Evolutionary conservation across 2,113 vertebrate genomes (phyloP).

Genomic region (Acrocephalus kingi): DNA sequence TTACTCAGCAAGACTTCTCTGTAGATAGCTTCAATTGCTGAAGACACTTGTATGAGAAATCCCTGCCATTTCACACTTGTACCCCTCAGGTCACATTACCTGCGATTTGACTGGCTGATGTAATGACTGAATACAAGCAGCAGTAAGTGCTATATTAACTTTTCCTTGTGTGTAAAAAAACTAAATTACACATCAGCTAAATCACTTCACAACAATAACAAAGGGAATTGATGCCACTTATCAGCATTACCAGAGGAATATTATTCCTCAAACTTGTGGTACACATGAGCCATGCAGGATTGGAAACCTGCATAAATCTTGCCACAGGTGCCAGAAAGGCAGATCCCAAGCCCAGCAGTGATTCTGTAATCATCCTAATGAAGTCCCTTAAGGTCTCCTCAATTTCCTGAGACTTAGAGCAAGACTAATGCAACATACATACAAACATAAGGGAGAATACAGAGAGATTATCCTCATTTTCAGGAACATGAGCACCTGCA

Average conservation of each 20-base stretch:
- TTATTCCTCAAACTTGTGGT: neutral
- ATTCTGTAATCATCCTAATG: neutral
- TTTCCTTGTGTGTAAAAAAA: neutral
- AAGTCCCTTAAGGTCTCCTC: neutral
- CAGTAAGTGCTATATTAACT: neutral
- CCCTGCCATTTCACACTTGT: neutral
- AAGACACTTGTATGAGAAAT: neutral
- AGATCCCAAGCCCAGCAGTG: neutral
- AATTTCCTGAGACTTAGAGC: neutral
- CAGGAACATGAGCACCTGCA: neutral
- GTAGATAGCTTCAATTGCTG: neutral
- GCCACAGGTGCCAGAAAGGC: neutral
- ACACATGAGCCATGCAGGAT: neutral
- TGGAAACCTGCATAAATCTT: neutral
- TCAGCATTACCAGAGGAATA: neutral
- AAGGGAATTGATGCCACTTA: neutral
- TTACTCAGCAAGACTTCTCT: neutral
- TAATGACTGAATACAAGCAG: neutral
- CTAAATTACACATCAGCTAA: neutral
- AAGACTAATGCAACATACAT: neutral
- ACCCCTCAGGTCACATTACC: neutral
- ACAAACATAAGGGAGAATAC: neutral
- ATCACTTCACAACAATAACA: neutral
- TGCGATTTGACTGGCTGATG: neutral
- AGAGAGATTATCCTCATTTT: neutral